Percentiles rank a stretch among this genome's conserved stretches.
Conservation (phyloP, 2,888 invertebrate genomes). For the Arrhopalites spinosus region DNA sequence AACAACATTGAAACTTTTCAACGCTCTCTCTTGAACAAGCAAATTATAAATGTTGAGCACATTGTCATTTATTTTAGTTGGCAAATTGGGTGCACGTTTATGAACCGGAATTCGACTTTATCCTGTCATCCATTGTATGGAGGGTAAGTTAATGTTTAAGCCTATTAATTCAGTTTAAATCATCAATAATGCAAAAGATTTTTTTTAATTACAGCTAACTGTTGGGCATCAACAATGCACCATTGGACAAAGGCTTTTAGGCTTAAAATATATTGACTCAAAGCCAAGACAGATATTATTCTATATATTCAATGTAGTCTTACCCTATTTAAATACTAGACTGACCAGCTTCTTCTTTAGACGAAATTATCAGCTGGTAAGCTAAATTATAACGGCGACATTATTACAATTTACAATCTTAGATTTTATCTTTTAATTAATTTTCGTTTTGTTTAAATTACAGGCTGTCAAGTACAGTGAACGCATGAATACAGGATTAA, state of each 20-base stretch:
- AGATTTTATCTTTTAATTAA: not conserved
- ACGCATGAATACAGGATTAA: not conserved
- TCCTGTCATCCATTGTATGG: constrained; percentile 47
- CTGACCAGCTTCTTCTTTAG: not conserved
- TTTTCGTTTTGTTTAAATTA: not conserved
- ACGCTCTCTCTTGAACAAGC: too few species aligned
- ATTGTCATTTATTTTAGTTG: constrained; percentile 11
- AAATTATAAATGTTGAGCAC: not conserved
- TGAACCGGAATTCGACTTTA: constrained; percentile 44
- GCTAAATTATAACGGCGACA: not conserved
- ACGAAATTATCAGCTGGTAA: not conserved
- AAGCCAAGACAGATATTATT: not conserved
- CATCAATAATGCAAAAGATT: not conserved
- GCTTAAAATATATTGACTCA: constrained; percentile 18
- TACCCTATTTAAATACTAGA: constrained; percentile 9
- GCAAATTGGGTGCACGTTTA: constrained; percentile 36
- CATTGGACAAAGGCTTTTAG: constrained; percentile 31
- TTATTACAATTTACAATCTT: not conserved
- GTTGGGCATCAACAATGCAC: constrained; percentile 7
- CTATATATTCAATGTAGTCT: not conserved
- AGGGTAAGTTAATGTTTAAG: constrained; percentile 39
- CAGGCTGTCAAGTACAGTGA: not conserved
- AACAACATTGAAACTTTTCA: not conserved
- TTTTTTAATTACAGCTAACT: constrained; percentile 14
- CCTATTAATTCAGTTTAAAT: not conserved